Percentiles rank a stretch among this genome's conserved stretches.
phyloP scores from a whole-genome alignment of 2,888 invertebrate species.

The Encarsia formosa region DNA sequence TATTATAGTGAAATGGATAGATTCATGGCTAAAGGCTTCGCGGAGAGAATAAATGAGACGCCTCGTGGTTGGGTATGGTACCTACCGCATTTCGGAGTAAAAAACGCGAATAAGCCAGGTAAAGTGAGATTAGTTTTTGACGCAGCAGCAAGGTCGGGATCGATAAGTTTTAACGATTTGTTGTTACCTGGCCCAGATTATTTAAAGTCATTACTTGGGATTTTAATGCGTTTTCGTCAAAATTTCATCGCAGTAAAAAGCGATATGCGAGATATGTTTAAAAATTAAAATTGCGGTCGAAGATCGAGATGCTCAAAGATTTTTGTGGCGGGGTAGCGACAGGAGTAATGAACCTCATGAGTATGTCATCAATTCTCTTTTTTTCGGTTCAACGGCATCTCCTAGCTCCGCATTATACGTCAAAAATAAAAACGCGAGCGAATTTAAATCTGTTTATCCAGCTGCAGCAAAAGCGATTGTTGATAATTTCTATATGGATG shows the following conservation, averaged over 20 bases:
- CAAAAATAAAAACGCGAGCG: constrained; percentile 30
- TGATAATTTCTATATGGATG: constrained; percentile 32
- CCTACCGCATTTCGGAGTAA: background rate
- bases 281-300: background rate
- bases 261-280: background rate
- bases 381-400: background rate
- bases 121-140: background rate
- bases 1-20: constrained; percentile 4
- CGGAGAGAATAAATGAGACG: background rate
- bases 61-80: background rate
- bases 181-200: background rate
- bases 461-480: constrained; percentile 30
- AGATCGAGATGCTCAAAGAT: background rate
- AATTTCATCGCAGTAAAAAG: background rate
- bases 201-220: background rate
- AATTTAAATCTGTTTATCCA: constrained; percentile 22
- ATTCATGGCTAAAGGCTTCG: background rate
- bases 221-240: background rate
- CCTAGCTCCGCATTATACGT: constrained; percentile 29
- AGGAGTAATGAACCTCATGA: too few species aligned
- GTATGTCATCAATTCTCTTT: too few species aligned
- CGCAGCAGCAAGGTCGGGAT: background rate
- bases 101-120: background rate
- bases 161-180: background rate
- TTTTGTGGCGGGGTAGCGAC: background rate